Percentiles rank a stretch among this genome's conserved stretches.
Conservation (phyloP, 1,140 invertebrate species). For the Periplaneta americana region DNA sequence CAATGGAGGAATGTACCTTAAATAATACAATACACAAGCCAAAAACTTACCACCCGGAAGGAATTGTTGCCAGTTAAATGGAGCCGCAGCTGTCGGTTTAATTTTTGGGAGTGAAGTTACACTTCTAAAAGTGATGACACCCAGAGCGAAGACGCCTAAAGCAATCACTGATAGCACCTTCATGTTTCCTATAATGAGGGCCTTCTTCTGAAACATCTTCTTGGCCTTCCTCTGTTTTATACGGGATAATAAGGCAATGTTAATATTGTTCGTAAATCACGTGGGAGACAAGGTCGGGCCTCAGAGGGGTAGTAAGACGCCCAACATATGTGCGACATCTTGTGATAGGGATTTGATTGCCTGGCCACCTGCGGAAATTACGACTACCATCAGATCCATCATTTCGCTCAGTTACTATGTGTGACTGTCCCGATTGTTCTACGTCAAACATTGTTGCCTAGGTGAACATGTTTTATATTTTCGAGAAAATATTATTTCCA, state of each 20-base stretch:
- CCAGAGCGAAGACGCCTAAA: not conserved
- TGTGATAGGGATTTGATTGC: not conserved
- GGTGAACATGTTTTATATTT: no score
- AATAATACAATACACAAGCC: no score
- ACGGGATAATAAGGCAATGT: not conserved
- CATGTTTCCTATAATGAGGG: not conserved
- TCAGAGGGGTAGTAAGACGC: not conserved
- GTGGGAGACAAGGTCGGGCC: not conserved
- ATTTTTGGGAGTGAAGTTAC: not conserved
- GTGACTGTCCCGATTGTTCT: no score
- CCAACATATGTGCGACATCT: not conserved
- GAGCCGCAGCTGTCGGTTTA: not conserved
- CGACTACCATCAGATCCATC: no score
- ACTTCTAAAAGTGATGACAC: not conserved
- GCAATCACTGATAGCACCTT: not conserved
- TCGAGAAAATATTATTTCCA: no score
- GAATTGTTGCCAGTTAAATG: not conserved
- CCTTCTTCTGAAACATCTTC: not conserved
- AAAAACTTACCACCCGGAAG: not conserved
- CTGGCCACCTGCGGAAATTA: not conserved
- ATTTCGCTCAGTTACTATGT: no score
- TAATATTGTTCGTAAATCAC: not conserved
- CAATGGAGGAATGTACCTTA: no score
- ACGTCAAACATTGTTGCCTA: no score
- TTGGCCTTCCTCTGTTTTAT: not conserved